phyloP scores from a whole-genome alignment of 1,140 invertebrate genomes.

The Dinothrombium tinctorium region DNA sequence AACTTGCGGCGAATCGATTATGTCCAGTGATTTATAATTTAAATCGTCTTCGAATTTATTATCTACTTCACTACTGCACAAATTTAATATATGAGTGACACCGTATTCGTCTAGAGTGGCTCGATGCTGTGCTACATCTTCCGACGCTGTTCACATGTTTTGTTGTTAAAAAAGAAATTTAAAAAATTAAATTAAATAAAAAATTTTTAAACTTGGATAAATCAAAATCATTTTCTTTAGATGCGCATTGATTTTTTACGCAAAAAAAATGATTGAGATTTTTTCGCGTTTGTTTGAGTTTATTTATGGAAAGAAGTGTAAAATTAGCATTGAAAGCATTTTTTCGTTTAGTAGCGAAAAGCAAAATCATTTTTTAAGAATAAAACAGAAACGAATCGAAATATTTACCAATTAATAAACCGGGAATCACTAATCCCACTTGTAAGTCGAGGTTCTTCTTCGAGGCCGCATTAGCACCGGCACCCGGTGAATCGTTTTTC shows the following conservation, averaged over 20 bases:
- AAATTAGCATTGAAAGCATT: too few relatives aligned
- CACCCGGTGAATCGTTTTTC: background rate
- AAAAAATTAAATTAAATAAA: too few relatives aligned
- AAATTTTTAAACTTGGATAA: too few relatives aligned
- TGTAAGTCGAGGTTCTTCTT: conserved; percentile 12
- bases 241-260: too few relatives aligned
- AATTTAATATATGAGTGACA: conserved; percentile 39
- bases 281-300: background rate
- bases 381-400: too few relatives aligned
- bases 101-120: conserved; percentile 32
- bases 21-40: conserved; percentile 20
- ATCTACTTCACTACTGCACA: conserved; percentile 17
- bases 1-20: conserved; percentile 18
- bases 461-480: background rate
- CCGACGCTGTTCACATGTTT: conserved; percentile 36
- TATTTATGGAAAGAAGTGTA: background rate
- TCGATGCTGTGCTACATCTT: conserved; percentile 42
- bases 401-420: conserved; percentile 12
- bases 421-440: conserved; percentile 11
- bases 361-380: too few relatives aligned
- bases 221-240: too few relatives aligned
- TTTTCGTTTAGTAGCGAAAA: too few relatives aligned
- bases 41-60: conserved; percentile 20
- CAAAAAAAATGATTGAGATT: too few relatives aligned
- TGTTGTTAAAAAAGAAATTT: too few relatives aligned